Conservation (phyloP, 2,113 vertebrate species). For the Acanthochromis polyacanthus region DNA sequence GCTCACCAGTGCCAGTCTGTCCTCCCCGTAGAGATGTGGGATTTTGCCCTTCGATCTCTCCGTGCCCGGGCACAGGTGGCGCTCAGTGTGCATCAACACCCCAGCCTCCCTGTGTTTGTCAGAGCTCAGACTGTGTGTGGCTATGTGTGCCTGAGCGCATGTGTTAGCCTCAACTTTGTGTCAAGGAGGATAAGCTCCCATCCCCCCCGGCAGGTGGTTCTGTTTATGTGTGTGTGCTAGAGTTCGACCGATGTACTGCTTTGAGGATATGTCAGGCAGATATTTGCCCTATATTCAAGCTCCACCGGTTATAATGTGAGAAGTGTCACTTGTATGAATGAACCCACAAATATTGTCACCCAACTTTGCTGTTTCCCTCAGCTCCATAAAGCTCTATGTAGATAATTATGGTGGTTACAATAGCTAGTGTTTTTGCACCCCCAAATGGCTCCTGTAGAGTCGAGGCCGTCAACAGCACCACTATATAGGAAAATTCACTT, state of each 20-base stretch:
- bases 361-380: background rate
- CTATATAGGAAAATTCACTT: too few relatives aligned
- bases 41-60: constrained; percentile 64
- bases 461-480: too few relatives aligned
- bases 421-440: background rate
- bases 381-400: background rate
- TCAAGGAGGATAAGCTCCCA: constrained; percentile 57
- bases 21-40: constrained; percentile 50
- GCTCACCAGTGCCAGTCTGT: constrained; percentile 60
- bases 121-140: constrained; percentile 57
- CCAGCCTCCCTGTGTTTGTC: constrained; percentile 58
- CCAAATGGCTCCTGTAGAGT: too few relatives aligned
- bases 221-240: constrained; percentile 13
- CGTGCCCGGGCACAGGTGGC: constrained; percentile 71
- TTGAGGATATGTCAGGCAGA: constrained; percentile 6
- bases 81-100: constrained; percentile 64
- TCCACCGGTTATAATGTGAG: too few relatives aligned
- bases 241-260: constrained; percentile 3
- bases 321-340: background rate
- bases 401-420: background rate
- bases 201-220: constrained; percentile 17
- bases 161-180: constrained; percentile 60
- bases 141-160: constrained; percentile 39
- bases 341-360: background rate
- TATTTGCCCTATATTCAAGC: background rate